Evolutionary conservation across 2,888 invertebrate genomes (phyloP).

Genomic region (Acrobasis repandana): DNA sequence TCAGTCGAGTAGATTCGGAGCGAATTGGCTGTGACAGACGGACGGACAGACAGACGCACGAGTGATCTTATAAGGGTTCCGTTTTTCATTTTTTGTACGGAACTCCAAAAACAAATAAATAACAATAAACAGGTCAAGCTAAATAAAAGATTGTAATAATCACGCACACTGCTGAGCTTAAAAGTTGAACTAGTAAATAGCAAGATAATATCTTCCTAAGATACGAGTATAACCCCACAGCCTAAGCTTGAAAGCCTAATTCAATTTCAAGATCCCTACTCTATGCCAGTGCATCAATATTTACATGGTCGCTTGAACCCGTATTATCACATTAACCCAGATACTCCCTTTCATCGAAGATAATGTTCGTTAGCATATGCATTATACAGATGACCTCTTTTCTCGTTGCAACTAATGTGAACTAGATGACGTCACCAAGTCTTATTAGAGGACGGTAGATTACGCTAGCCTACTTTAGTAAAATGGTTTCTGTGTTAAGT

Average conservation of each 20-base stretch:
- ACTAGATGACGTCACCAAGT: conserved; percentile 8
- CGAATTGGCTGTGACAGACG: too few species aligned
- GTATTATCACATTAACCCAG: conserved; percentile 13
- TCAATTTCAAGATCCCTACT: neutral
- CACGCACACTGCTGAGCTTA: too few species aligned
- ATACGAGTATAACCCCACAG: too few species aligned
- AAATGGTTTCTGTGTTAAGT: neutral
- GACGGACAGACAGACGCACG: too few species aligned
- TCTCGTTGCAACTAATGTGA: conserved; percentile 17
- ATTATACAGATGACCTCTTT: conserved; percentile 18
- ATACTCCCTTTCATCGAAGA: conserved; percentile 15
- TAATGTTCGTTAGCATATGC: conserved; percentile 20
- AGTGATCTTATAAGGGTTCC: too few species aligned
- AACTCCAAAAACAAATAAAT: too few species aligned
- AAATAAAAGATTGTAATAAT: too few species aligned
- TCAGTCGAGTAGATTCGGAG: too few species aligned
- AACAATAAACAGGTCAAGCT: too few species aligned
- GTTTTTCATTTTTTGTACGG: too few species aligned
- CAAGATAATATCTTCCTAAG: too few species aligned
- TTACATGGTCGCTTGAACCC: neutral
- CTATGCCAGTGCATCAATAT: neutral
- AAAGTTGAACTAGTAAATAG: too few species aligned
- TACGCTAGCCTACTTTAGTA: neutral
- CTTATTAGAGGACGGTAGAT: conserved; percentile 8
- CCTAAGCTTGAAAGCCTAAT: neutral